phyloP scores from a whole-genome alignment of 2,888 invertebrate genomes.

The Mamestra brassicae region DNA sequence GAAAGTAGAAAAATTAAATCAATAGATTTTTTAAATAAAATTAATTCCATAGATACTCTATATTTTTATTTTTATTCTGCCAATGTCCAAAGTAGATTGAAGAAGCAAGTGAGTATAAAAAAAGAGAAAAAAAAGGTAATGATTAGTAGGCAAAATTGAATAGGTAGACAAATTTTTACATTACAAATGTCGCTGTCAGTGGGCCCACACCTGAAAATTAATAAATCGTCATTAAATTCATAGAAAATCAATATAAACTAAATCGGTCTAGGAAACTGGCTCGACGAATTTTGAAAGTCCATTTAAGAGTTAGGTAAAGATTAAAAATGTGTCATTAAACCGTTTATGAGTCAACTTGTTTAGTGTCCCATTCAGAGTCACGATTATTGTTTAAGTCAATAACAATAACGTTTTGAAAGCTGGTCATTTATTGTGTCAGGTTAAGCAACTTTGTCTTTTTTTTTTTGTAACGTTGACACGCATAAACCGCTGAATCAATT shows the following conservation, averaged over 20 bases:
- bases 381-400: conserved; percentile 16
- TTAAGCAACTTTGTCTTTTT: not conserved
- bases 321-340: conserved; percentile 17
- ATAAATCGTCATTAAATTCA: conserved; percentile 53
- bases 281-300: conserved; percentile 61
- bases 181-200: conserved; percentile 31
- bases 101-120: too few relatives aligned
- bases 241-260: conserved; percentile 59
- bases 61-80: too few relatives aligned
- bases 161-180: too few relatives aligned
- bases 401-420: not conserved
- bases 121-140: too few relatives aligned
- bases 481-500: too few relatives aligned
- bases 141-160: too few relatives aligned
- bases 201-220: conserved; percentile 23
- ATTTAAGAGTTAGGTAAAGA: conserved; percentile 49
- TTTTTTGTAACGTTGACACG: too few relatives aligned
- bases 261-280: conserved; percentile 59
- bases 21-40: too few relatives aligned
- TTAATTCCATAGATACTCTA: too few relatives aligned
- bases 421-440: not conserved
- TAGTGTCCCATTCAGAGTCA: not conserved
- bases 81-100: too few relatives aligned
- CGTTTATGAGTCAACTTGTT: conserved; percentile 7
- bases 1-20: too few relatives aligned